Percentiles rank a stretch among this genome's conserved stretches.
Conservation (phyloP, 2,113 vertebrate genomes). For the Gobius niger region DNA sequence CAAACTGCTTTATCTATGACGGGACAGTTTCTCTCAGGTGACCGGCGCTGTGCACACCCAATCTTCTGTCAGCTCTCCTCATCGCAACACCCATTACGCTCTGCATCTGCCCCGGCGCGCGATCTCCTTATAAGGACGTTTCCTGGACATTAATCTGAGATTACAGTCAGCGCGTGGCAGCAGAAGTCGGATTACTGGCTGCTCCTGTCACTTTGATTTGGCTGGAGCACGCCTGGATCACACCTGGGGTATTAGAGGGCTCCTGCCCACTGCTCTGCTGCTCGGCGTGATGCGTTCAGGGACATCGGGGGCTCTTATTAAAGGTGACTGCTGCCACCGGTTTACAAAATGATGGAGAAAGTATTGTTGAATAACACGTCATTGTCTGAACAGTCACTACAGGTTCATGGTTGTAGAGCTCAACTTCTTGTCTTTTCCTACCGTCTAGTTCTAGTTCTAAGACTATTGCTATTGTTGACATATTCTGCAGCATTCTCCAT, state of each 20-base stretch:
- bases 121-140: conserved; percentile 45
- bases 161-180: conserved; percentile 50
- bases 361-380: neutral
- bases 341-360: neutral
- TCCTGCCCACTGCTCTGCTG: conserved; percentile 12
- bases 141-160: conserved; percentile 66
- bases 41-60: conserved; percentile 5
- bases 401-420: neutral
- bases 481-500: too few relatives aligned
- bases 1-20: conserved; percentile 14
- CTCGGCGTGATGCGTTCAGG: conserved; percentile 26
- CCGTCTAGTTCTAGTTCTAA: too few relatives aligned
- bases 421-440: too few relatives aligned
- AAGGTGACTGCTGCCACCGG: conserved; percentile 11
- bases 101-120: conserved; percentile 35
- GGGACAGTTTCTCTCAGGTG: conserved; percentile 14
- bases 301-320: conserved; percentile 26
- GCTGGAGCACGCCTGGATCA: conserved; percentile 45
- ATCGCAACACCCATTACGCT: conserved; percentile 13
- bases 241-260: conserved; percentile 50
- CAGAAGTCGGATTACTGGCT: conserved; percentile 55
- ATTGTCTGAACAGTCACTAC: neutral
- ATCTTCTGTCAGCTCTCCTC: conserved; percentile 21
- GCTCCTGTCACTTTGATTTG: conserved; percentile 52
- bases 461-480: too few relatives aligned